A percentile compares a stretch with the other conserved stretches of the same genome.
phyloP scores from a whole-genome alignment of 2,113 vertebrate genomes.

The Anguilla rostrata region DNA sequence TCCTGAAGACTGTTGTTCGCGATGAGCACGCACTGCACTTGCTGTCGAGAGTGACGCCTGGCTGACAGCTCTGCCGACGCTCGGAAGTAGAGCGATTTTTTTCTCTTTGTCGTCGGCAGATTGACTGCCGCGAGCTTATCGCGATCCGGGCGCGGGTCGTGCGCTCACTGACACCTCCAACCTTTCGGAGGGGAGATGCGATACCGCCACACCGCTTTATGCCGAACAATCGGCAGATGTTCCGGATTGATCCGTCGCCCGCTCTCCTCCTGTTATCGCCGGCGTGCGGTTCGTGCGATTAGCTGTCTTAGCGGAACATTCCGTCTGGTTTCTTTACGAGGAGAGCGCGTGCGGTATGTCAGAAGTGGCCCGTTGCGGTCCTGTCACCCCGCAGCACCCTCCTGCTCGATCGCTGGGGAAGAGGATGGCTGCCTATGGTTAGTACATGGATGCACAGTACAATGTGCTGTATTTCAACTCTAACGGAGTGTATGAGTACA shows the following conservation, averaged over 20 bases:
- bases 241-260: neutral
- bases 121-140: conserved; percentile 3
- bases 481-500: no score
- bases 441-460: neutral
- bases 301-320: neutral
- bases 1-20: neutral
- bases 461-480: no score
- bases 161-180: neutral
- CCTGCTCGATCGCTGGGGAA: no score
- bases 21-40: neutral
- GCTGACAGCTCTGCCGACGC: neutral
- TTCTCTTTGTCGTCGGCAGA: neutral
- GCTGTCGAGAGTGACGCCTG: neutral
- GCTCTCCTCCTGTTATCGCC: neutral
- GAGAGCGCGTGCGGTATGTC: no score
- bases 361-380: neutral
- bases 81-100: neutral
- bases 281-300: neutral
- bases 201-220: neutral
- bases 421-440: no score
- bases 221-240: neutral
- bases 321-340: neutral
- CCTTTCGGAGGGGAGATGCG: neutral
- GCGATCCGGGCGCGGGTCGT: neutral
- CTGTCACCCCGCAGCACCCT: neutral